phyloP scores from a whole-genome alignment of 2,888 invertebrate genomes.

The Philereme transversata region DNA sequence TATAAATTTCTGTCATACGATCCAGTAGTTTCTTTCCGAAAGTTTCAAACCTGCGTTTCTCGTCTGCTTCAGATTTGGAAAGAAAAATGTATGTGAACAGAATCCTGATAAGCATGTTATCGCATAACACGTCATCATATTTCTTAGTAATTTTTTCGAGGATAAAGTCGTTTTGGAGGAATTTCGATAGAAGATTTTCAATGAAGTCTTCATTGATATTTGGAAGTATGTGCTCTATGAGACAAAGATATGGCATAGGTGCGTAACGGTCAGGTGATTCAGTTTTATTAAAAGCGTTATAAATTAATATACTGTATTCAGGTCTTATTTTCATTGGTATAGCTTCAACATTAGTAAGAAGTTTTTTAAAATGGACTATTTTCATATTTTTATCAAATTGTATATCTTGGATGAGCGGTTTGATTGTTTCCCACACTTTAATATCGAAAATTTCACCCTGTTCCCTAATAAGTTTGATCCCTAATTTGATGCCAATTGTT shows the following conservation, averaged over 20 bases:
- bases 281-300: constrained; percentile 37
- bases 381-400: constrained; percentile 34
- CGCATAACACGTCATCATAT: constrained; percentile 25
- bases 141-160: constrained; percentile 29
- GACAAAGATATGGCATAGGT: constrained; percentile 39
- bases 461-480: constrained; percentile 43
- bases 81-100: constrained; percentile 55
- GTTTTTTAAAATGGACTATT: constrained; percentile 5
- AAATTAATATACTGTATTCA: constrained; percentile 53
- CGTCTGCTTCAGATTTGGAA: constrained; percentile 44
- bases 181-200: constrained; percentile 26
- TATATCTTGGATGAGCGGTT: constrained; percentile 45
- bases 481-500: constrained; percentile 47
- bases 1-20: constrained; percentile 36
- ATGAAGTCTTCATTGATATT: constrained; percentile 23
- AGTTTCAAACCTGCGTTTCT: constrained; percentile 42
- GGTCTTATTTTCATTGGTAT: constrained; percentile 49
- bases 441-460: constrained; percentile 38
- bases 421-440: constrained; percentile 54
- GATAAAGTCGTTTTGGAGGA: constrained; percentile 34
- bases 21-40: constrained; percentile 50
- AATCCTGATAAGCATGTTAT: constrained; percentile 45
- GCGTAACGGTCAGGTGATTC: constrained; percentile 24
- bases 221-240: constrained; percentile 36
- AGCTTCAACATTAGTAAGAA: constrained; percentile 29